Evolutionary conservation across 2,888 invertebrate species (phyloP).

Genomic region (Lasioglossum zephyrum): DNA sequence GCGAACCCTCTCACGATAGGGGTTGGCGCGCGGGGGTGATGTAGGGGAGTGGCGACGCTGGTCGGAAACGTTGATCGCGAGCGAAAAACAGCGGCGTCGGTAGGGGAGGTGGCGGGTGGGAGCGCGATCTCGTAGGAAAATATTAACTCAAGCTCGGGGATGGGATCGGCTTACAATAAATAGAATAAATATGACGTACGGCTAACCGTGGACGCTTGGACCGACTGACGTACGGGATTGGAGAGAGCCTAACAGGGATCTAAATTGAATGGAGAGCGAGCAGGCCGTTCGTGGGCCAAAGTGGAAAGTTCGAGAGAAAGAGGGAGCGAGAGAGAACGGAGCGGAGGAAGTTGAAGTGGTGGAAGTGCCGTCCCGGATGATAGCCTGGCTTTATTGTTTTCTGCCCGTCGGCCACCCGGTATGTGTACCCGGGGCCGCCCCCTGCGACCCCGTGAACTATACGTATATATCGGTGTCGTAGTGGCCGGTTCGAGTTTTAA

Average conservation of each 20-base stretch:
- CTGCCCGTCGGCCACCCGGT: conserved; percentile 76
- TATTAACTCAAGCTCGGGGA: conserved; percentile 70
- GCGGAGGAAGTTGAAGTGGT: conserved; percentile 73
- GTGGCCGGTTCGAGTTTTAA: conserved; percentile 78
- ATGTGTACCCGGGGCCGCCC: conserved; percentile 58
- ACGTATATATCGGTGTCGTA: conserved; percentile 65
- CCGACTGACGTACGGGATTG: conserved; percentile 45
- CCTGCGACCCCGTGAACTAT: conserved; percentile 48
- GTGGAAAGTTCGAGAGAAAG: conserved; percentile 52
- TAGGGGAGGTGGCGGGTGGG: conserved; percentile 16
- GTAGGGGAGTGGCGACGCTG: conserved; percentile 27
- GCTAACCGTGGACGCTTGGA: conserved; percentile 38
- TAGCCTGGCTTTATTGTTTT: conserved; percentile 80
- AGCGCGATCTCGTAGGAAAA: conserved; percentile 72
- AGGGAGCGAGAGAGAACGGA: background rate
- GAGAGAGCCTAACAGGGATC: conserved; percentile 73
- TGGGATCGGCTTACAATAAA: conserved; percentile 75
- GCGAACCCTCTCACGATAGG: conserved; percentile 44
- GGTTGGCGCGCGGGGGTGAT: background rate
- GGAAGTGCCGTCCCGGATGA: conserved; percentile 76
- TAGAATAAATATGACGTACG: conserved; percentile 76
- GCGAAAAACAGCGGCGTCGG: conserved; percentile 58
- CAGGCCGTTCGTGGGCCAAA: conserved; percentile 59
- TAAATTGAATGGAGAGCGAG: conserved; percentile 78
- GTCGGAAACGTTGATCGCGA: conserved; percentile 56